These are phyloP conservation scores for Athalia rosae DNA, from an alignment of 2,888 invertebrate genomes.

Conservation along the genomic window DNA sequence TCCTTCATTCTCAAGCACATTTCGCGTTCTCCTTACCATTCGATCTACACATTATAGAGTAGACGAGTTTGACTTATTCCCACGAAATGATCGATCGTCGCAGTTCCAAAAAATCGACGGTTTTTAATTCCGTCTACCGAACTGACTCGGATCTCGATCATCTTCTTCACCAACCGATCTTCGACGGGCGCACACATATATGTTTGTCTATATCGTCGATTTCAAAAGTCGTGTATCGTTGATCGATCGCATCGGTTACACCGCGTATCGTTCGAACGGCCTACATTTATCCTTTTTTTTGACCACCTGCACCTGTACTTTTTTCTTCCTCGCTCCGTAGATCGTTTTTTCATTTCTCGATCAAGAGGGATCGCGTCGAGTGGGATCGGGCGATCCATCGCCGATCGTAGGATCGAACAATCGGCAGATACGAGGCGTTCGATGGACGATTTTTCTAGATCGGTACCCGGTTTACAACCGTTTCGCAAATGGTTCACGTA, in stretches of 20 bases:
- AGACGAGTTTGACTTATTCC: too few relatives aligned
- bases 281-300: neutral
- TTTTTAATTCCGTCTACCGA: constrained; percentile 14
- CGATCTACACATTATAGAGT: too few relatives aligned
- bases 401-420: constrained; percentile 49
- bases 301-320: neutral
- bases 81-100: constrained; percentile 38
- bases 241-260: constrained; percentile 52
- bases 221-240: constrained; percentile 49
- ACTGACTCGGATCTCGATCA: neutral
- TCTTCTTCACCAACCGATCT: neutral
- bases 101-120: neutral
- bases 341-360: neutral
- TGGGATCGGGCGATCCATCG: constrained; percentile 33
- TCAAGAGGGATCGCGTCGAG: constrained; percentile 47
- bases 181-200: neutral
- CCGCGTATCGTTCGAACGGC: constrained; percentile 8
- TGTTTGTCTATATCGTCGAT: constrained; percentile 30
- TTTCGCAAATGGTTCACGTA: constrained; percentile 40
- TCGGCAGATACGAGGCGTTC: constrained; percentile 39
- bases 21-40: too few relatives aligned
- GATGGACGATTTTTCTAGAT: neutral
- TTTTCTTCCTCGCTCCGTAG: neutral
- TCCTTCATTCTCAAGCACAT: too few relatives aligned
- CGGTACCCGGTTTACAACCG: constrained; percentile 41